A percentile compares a stretch with the other conserved stretches of the same genome.
Conservation (phyloP, 2,888 invertebrate species). For the Pollenia angustigena region DNA sequence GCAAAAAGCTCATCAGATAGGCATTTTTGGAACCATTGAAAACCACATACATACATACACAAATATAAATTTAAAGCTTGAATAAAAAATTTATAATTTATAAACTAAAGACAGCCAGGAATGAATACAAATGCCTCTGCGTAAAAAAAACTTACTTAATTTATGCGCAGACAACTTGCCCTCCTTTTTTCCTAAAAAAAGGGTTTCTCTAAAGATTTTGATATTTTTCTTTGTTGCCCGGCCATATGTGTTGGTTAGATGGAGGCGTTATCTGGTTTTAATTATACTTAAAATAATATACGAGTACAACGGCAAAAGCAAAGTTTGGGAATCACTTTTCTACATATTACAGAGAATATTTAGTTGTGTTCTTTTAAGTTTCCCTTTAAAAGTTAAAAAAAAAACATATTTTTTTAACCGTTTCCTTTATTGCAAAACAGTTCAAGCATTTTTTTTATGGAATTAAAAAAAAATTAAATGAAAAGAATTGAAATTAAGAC, state of each 20-base stretch:
- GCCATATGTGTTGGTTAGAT: constrained; percentile 37
- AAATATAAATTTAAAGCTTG: constrained; percentile 27
- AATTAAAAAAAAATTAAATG: neutral
- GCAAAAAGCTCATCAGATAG: constrained; percentile 21
- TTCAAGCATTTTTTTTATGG: constrained; percentile 4
- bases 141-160: constrained; percentile 50
- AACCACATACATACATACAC: neutral
- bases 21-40: constrained; percentile 52
- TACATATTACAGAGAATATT: neutral
- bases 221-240: constrained; percentile 14
- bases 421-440: constrained; percentile 41
- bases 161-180: constrained; percentile 72
- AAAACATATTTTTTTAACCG: neutral
- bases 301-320: neutral
- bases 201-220: constrained; percentile 6
- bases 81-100: neutral
- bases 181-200: constrained; percentile 36
- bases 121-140: neutral
- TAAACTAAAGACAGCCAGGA: constrained; percentile 7
- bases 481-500: constrained; percentile 15
- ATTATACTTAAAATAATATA: constrained; percentile 66
- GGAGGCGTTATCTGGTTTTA: constrained; percentile 67
- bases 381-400: neutral
- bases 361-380: neutral
- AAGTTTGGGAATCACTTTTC: constrained; percentile 30